Conservation (phyloP, 2,888 invertebrate genomes). For the Callimorpha dominula region DNA sequence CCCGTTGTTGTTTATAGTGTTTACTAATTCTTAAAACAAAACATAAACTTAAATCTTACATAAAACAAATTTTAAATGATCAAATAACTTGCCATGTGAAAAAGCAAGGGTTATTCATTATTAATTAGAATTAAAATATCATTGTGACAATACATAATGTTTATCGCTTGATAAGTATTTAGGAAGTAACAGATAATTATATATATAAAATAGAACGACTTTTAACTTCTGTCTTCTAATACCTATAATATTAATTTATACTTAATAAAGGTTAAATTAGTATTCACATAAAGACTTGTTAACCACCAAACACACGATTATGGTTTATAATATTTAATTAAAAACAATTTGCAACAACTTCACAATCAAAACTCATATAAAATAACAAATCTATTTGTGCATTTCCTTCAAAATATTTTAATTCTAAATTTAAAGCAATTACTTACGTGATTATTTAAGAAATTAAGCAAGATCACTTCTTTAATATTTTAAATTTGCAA, state of each 20-base stretch:
- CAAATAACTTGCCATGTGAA: background rate
- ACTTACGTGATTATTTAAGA: background rate
- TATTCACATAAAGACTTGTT: conserved; percentile 58
- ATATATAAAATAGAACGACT: background rate
- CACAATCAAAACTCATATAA: conserved; percentile 39
- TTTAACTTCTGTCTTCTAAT: too few species aligned
- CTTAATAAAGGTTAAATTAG: conserved; percentile 45
- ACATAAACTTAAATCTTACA: background rate
- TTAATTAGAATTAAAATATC: background rate
- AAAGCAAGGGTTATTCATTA: background rate
- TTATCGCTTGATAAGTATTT: background rate
- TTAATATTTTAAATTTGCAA: background rate
- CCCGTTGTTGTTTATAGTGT: background rate
- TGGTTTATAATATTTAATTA: conserved; percentile 47
- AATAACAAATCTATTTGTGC: conserved; percentile 34
- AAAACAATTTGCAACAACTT: conserved; percentile 57
- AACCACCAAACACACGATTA: conserved; percentile 52
- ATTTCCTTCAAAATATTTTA: conserved; percentile 8
- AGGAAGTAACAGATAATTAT: background rate
- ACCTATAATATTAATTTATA: background rate
- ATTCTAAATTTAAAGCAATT: conserved; percentile 20
- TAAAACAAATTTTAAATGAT: background rate
- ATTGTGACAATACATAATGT: background rate
- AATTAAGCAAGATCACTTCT: background rate
- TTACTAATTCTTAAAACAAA: background rate